Evolutionary conservation across 2,888 invertebrate genomes (phyloP).

Genomic region (Zhuqinia jingwanae): DNA sequence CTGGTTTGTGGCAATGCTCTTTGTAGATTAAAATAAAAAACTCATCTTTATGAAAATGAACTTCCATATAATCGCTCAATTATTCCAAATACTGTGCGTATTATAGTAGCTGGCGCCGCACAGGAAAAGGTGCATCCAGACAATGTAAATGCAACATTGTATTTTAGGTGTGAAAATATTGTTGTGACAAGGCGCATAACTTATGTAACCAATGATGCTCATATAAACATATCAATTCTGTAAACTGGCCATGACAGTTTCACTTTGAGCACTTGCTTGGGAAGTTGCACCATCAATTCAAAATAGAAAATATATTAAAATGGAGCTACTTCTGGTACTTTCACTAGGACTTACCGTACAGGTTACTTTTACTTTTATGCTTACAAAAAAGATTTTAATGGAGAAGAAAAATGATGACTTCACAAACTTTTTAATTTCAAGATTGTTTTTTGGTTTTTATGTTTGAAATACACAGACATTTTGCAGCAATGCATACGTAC

Average conservation of each 20-base stretch:
- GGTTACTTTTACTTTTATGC: background rate
- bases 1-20: constrained; percentile 9
- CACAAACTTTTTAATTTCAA: too few species aligned
- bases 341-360: background rate
- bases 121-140: background rate
- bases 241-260: background rate
- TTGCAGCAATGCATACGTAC: too few species aligned
- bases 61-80: constrained; percentile 13
- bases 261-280: background rate
- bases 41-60: constrained; percentile 56
- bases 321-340: background rate
- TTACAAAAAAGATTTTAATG: too few species aligned
- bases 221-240: background rate
- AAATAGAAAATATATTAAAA: background rate
- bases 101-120: background rate
- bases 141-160: too few species aligned
- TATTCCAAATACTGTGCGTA: background rate
- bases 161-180: too few species aligned
- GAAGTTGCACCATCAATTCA: background rate
- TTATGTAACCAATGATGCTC: constrained; percentile 4
- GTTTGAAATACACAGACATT: too few species aligned
- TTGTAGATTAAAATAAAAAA: constrained; percentile 60
- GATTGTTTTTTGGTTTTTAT: too few species aligned
- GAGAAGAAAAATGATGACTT: too few species aligned
- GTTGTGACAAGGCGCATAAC: too few species aligned